Base-by-base conservation (phyloP, 1,140 invertebrate species). In the Asobara japonica region DNA sequence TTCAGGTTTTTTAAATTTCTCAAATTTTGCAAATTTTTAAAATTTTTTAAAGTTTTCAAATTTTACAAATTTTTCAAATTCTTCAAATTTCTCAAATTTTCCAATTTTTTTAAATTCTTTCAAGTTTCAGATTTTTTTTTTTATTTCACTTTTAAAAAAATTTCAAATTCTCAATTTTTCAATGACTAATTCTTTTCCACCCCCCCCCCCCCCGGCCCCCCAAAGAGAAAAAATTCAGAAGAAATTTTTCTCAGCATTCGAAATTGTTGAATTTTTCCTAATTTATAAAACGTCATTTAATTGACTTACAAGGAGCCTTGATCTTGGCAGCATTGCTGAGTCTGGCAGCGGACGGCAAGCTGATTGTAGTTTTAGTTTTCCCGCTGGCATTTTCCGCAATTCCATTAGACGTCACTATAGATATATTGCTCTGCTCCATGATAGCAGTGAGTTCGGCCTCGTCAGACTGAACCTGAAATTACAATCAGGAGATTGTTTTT, bases 341-440 rank as follows among this genome's bases (percentile, higher is more conserved):
- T 8, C 71, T 62, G 3, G 61, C 22, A 25, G 64, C 73, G n/a
- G 79, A 65, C 6, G 75, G 71, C 8, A 83, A 20, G 45, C 80
- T 81, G 29, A 77, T 79, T 6, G 79, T 78, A 68, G 68, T 78
- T 30, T 78, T 81, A 10, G 74, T 61, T 16, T 78, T 83, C 67
- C 25, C 76, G 36, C 18, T 61, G 6, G 75, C 67, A 30, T 69
- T 77, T 38, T 82, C 82, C 6, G 75, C 74, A 18, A 78, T 70
- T 2, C 65, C 72, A 45, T 73, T 29, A 6, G 78, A 67, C n/a
- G 81, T 73, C 67, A 80, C 80, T 73, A 82, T 82, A 31, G 81
- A 81, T 48, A 82, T 73, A 25, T 71, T 75, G 30, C 72, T 65
- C 60, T 78, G 81, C 41, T 84, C 82, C 81, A 83, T 84, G 18